These are phyloP conservation scores for Poeciliopsis retropinna DNA, from an alignment of 2,113 vertebrate genomes.

Conservation along the genomic window DNA sequence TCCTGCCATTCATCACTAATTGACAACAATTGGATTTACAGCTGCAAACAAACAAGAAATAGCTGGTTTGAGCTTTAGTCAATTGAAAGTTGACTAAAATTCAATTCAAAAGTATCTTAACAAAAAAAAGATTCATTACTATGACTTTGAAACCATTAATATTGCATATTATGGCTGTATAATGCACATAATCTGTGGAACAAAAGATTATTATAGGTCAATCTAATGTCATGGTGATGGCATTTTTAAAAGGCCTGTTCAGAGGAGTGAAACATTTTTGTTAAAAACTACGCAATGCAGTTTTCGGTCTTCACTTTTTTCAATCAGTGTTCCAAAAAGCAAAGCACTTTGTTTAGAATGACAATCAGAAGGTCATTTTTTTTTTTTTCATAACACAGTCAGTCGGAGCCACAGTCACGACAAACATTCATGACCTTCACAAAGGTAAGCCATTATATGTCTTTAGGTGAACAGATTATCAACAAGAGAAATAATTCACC, in stretches of 20 bases:
- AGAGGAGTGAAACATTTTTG: background rate
- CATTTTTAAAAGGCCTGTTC: background rate
- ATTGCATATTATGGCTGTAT: background rate
- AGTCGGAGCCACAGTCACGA: background rate
- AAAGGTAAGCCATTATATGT: background rate
- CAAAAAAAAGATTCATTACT: background rate
- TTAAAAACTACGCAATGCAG: background rate
- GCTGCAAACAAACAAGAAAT: no score
- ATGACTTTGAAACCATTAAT: background rate
- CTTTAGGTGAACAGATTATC: no score
- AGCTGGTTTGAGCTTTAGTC: no score
- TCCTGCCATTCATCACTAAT: no score
- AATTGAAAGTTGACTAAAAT: no score
- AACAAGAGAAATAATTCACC: background rate
- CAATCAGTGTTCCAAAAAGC: background rate
- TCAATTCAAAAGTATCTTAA: no score
- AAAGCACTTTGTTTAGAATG: background rate
- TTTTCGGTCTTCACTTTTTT: background rate
- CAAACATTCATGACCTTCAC: background rate
- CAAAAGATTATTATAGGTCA: background rate
- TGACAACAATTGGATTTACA: no score
- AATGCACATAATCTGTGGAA: background rate
- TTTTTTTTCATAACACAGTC: background rate
- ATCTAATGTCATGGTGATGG: background rate
- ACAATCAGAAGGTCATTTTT: background rate